Evolutionary conservation across 2,797 vertebrate genomes (phyloP).

Genomic region (Uromys caudimaculatus): DNA sequence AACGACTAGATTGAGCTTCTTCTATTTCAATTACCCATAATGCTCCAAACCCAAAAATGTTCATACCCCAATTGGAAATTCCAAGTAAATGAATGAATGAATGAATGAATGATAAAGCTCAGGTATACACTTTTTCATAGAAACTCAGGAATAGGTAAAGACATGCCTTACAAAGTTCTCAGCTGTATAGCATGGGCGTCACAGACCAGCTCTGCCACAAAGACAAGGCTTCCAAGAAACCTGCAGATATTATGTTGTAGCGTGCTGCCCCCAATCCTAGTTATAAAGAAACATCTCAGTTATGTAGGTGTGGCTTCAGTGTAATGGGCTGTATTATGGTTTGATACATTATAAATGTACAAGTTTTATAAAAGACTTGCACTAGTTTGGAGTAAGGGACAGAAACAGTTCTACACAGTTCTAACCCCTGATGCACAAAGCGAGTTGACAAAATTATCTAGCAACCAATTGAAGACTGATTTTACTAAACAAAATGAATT

Average conservation of each 20-base stretch:
- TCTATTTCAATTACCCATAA: too few species aligned
- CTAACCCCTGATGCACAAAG: background rate
- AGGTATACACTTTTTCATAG: background rate
- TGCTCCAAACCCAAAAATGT: background rate
- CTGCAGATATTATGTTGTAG: background rate
- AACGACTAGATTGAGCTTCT: background rate
- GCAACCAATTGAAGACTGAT: background rate
- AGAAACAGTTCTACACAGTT: background rate
- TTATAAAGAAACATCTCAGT: background rate
- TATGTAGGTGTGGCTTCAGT: background rate
- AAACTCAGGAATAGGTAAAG: background rate
- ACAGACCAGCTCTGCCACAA: background rate
- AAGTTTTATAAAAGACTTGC: background rate
- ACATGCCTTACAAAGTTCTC: background rate
- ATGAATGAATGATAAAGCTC: background rate
- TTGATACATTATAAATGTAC: background rate
- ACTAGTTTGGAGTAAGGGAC: background rate
- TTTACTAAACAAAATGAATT: background rate
- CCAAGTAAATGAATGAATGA: background rate
- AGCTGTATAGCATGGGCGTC: background rate
- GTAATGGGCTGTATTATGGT: background rate
- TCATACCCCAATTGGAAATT: background rate
- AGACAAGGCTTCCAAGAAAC: background rate
- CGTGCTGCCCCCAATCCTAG: background rate
- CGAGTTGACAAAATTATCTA: background rate